Percentiles rank a stretch among this genome's conserved stretches.
Conservation (phyloP, 2,888 invertebrate species). For the Napeogenes sylphis region DNA sequence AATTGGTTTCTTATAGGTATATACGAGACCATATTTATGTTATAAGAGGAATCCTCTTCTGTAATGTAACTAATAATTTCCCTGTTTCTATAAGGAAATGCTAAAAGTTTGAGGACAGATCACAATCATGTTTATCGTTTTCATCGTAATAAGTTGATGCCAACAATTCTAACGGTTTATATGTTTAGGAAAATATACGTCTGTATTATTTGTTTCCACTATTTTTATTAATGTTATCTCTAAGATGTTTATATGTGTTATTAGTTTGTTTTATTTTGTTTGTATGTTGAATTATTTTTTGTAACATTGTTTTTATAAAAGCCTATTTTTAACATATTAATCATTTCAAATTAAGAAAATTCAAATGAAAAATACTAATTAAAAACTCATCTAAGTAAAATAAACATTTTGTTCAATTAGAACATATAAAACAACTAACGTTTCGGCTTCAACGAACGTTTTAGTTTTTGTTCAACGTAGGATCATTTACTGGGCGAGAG, state of each 20-base stretch:
- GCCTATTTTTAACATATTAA: no score
- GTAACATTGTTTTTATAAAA: no score
- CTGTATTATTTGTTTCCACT: not conserved
- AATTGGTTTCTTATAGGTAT: no score
- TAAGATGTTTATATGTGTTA: not conserved
- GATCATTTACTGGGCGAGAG: slow-evolving; percentile 39
- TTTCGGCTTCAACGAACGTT: slow-evolving; percentile 37
- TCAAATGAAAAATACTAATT: no score
- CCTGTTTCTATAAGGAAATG: not conserved
- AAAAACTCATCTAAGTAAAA: no score
- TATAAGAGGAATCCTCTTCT: not conserved
- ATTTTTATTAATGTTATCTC: not conserved
- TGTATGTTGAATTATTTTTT: no score
- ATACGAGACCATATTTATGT: no score
- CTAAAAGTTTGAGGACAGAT: not conserved
- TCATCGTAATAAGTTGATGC: not conserved
- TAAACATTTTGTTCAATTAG: not conserved
- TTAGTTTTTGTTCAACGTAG: slow-evolving; percentile 42
- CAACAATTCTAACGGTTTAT: not conserved
- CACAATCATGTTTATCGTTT: slow-evolving; percentile 1
- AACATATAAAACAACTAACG: slow-evolving; percentile 10
- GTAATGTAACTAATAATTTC: not conserved
- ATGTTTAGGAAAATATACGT: not conserved
- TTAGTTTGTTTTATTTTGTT: not conserved
- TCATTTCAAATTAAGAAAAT: no score